Percentiles rank a stretch among this genome's conserved stretches.
These are phyloP conservation scores for Subanguina moxae DNA, from an alignment of 1,140 invertebrate species.

Conservation along the genomic window DNA sequence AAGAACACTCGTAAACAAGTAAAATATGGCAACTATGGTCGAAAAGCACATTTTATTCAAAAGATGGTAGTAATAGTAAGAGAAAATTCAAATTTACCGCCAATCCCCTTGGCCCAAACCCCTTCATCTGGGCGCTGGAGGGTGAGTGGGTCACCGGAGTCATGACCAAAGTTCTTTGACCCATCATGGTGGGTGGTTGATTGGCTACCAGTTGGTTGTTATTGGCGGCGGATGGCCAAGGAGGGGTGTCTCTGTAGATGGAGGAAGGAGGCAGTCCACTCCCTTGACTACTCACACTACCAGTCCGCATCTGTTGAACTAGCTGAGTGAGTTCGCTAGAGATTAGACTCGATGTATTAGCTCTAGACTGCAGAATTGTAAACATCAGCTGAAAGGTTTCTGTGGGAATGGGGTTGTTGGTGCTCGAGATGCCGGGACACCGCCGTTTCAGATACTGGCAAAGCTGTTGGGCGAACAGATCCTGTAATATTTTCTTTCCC, in stretches of 20 bases:
- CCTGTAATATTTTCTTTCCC: constrained; percentile 34
- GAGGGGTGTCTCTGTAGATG: neutral
- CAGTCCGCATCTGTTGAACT: constrained; percentile 24
- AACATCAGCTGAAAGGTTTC: constrained; percentile 45
- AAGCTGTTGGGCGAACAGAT: constrained; percentile 43
- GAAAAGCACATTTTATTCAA: neutral
- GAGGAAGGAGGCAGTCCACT: neutral
- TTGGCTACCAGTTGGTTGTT: no score
- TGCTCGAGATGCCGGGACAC: constrained; percentile 21
- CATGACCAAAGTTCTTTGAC: neutral
- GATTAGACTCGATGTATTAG: constrained; percentile 26
- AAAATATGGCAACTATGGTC: no score
- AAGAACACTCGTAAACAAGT: no score
- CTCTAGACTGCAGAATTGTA: constrained; percentile 28
- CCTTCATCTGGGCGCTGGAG: neutral
- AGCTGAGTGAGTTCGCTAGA: constrained; percentile 28
- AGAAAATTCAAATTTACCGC: neutral
- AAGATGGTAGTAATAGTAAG: neutral
- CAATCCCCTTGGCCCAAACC: neutral
- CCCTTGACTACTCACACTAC: neutral
- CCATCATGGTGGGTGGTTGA: constrained; percentile 1
- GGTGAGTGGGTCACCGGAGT: neutral
- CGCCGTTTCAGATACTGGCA: constrained; percentile 36
- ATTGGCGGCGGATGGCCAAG: neutral
- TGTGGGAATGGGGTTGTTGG: constrained; percentile 19